These are phyloP conservation scores for Simalia tracyae DNA, from an alignment of 2,797 vertebrate species.

Conservation along the genomic window DNA sequence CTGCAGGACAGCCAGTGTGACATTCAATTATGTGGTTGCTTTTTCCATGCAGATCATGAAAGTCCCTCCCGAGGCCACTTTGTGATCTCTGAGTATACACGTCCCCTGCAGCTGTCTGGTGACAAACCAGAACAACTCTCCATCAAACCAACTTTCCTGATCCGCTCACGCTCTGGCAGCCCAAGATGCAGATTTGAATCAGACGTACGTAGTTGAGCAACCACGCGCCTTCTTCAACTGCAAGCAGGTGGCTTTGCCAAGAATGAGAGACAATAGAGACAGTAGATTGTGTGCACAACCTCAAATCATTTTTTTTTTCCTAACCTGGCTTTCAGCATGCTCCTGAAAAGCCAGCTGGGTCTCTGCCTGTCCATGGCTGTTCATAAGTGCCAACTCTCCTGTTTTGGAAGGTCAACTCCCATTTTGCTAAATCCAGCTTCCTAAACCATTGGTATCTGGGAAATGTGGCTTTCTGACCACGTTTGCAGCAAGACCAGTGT, in stretches of 20 bases:
- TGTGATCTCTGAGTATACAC: constrained; percentile 87
- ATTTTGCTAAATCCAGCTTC: too few relatives aligned
- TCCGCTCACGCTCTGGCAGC: constrained; percentile 78
- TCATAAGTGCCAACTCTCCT: too few relatives aligned
- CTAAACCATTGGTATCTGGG: too few relatives aligned
- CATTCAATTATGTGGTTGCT: accelerated
- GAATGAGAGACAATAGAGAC: neutral
- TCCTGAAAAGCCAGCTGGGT: too few relatives aligned
- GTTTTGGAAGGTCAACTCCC: too few relatives aligned
- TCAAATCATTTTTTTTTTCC: too few relatives aligned
- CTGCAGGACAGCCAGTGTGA: neutral
- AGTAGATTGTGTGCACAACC: neutral
- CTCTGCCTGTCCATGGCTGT: too few relatives aligned
- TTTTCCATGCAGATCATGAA: constrained; percentile 80
- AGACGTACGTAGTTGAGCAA: constrained; percentile 73
- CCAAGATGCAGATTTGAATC: constrained; percentile 85
- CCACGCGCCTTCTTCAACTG: neutral
- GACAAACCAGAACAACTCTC: constrained; percentile 88
- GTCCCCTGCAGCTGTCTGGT: constrained; percentile 83
- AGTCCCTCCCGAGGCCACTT: constrained; percentile 79
- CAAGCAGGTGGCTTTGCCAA: neutral
- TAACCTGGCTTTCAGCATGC: too few relatives aligned
- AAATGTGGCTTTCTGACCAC: too few relatives aligned
- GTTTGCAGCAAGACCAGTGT: too few relatives aligned
- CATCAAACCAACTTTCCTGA: constrained; percentile 88